These are phyloP conservation scores for Dicyrtoma fusca DNA, from an alignment of 2,888 invertebrate species.

Conservation along the genomic window DNA sequence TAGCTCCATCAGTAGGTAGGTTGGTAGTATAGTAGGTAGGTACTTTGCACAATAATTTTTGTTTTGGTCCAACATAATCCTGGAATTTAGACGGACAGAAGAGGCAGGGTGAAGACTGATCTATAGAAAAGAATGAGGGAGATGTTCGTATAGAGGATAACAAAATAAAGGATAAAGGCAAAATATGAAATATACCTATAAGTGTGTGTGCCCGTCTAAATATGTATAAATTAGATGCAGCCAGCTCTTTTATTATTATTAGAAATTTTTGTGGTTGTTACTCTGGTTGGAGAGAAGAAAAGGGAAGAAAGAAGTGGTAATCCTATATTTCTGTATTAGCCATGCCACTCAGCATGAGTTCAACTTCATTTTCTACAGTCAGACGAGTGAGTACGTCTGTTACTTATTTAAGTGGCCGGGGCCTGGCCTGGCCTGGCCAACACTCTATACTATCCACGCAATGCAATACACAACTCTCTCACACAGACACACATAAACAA, in stretches of 20 bases:
- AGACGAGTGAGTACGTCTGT: background rate
- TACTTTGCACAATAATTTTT: background rate
- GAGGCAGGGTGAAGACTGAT: background rate
- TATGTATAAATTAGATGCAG: too few relatives aligned
- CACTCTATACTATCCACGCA: too few relatives aligned
- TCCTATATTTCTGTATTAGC: conserved; percentile 44
- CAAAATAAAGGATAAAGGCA: background rate
- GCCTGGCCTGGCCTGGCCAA: background rate
- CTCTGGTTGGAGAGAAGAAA: background rate
- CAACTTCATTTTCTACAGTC: conserved; percentile 17
- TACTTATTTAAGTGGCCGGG: too few relatives aligned
- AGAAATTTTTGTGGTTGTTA: too few relatives aligned
- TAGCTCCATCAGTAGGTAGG: background rate
- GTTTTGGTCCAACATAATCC: too few relatives aligned
- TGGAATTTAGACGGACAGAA: conserved; percentile 27
- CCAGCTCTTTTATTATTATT: too few relatives aligned
- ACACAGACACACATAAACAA: background rate
- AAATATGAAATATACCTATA: background rate
- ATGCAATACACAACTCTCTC: background rate
- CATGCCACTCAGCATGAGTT: conserved; percentile 43
- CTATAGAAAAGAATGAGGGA: conserved; percentile 1
- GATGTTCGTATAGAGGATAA: too few relatives aligned
- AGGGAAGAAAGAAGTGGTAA: conserved; percentile 22
- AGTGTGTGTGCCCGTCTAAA: too few relatives aligned
- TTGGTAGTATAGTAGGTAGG: background rate